phyloP scores from a whole-genome alignment of 2,888 invertebrate genomes.

The Campoplex nolae region DNA sequence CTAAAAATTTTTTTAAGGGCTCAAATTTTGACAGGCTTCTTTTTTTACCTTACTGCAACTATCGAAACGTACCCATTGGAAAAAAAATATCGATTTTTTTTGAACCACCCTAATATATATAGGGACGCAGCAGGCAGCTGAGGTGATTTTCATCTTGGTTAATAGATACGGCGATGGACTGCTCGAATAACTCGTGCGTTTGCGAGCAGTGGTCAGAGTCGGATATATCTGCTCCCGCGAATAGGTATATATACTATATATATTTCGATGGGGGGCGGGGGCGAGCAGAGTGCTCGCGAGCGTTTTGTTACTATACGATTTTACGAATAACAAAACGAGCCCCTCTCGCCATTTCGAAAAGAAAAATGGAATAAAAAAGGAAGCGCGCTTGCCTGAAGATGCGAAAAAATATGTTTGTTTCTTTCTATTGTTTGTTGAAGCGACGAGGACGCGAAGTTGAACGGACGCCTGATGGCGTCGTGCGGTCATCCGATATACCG shows the following conservation, averaged over 20 bases:
- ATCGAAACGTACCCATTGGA: too few relatives aligned
- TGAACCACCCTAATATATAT: too few relatives aligned
- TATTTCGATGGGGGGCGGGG: too few relatives aligned
- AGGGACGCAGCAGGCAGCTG: conserved; percentile 37
- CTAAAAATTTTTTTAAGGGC: too few relatives aligned
- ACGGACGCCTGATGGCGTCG: conserved; percentile 64
- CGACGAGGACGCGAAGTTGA: neutral
- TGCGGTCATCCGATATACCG: conserved; percentile 67
- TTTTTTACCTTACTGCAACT: too few relatives aligned
- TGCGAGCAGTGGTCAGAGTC: too few relatives aligned
- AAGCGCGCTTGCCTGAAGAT: conserved; percentile 24
- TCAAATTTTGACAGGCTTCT: too few relatives aligned
- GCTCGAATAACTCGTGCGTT: too few relatives aligned
- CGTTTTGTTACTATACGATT: neutral
- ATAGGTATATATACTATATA: too few relatives aligned
- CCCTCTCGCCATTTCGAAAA: conserved; percentile 5
- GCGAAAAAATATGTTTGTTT: conserved; percentile 38
- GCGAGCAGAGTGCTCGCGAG: too few relatives aligned
- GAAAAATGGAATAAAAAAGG: conserved; percentile 2
- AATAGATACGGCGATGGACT: neutral
- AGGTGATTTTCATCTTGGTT: conserved; percentile 42
- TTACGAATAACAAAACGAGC: conserved; percentile 17
- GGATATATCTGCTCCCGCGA: too few relatives aligned
- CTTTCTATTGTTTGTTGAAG: conserved; percentile 65
- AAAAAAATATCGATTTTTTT: too few relatives aligned